Evolutionary conservation across 1,140 invertebrate genomes (phyloP), one percentile per base, ranked within the genome.

Genomic region (Apis mellifera): DNA sequence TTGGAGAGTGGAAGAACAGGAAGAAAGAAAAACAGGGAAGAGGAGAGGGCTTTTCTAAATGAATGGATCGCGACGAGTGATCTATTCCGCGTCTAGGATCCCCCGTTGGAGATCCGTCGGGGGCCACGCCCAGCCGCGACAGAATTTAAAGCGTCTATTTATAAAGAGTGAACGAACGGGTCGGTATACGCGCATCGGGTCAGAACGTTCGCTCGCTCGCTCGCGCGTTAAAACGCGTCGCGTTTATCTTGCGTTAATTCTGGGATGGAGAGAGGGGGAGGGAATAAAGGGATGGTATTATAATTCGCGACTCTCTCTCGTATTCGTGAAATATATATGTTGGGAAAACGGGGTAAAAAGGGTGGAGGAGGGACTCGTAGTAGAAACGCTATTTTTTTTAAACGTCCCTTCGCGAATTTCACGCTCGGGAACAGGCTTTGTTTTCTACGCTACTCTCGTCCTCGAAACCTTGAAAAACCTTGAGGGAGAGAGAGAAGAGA

Each of bases 81-180:
- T 86, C 81, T 84, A 83, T 88, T 72, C 83, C 85, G 68, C 75
- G 81, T 79, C 85, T 84, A 84, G 73, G 82, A 84, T 84, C 82
- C 69, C 54, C 79, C n/a, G n/a, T n/a, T n/a, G 75, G 80, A 77
- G 86, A 85, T 85, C 86, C 4, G 57, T 59, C 21, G 69, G 73
- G 73, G 57, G 90, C 86, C 87, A 91, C 89, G 84, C 88, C 90
- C 89, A 84, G 77, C 55, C 80, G 80, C 84, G 88, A 89, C 87
- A 84, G 87, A 86, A 85, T 85, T 87, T 86, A 75, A 88, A 81
- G 68, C 78, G 84, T 88, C 91, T 92, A 92, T 93, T 92, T 92
- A 92, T 92, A 91, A 91, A 90, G 88, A 90, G 90, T 86, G 91
- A 93, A 91, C 88, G 91, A 90, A 91, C 90, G 83, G 60, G 62